Evolutionary conservation across 2,797 vertebrate genomes (phyloP).

Genomic region (Danionella dracula): DNA sequence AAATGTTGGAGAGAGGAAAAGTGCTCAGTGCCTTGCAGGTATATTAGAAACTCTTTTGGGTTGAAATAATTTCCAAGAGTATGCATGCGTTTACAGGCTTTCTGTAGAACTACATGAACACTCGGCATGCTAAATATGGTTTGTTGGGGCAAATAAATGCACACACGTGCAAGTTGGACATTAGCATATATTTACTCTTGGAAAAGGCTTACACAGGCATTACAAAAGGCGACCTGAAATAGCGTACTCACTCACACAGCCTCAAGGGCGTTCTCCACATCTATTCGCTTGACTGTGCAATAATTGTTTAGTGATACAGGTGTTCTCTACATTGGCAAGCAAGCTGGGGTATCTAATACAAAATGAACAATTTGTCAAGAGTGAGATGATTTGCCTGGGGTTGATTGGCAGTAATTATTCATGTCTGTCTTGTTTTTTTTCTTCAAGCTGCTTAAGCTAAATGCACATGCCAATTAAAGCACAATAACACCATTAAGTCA

Average conservation of each 20-base stretch:
- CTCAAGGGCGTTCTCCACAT: slow-evolving; percentile 8
- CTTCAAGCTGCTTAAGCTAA: not conserved
- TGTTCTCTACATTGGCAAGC: slow-evolving; percentile 30
- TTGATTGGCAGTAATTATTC: slow-evolving; percentile 46
- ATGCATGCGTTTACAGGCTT: slow-evolving; percentile 10
- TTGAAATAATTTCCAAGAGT: not conserved
- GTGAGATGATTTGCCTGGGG: slow-evolving; percentile 40
- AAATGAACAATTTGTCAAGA: slow-evolving; percentile 41
- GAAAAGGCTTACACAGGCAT: not conserved
- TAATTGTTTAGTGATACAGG: slow-evolving; percentile 39
- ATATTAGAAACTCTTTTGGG: not conserved
- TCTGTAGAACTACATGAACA: slow-evolving; percentile 13
- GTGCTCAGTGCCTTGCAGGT: not conserved
- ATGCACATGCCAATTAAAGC: slow-evolving; percentile 40
- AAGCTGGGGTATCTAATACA: slow-evolving; percentile 22
- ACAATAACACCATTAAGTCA: slow-evolving; percentile 24
- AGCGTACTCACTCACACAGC: not conserved
- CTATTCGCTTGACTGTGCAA: slow-evolving; percentile 12
- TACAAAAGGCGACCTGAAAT: not conserved
- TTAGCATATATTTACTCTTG: slow-evolving; percentile 1
- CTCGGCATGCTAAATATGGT: not conserved
- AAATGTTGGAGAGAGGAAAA: not conserved
- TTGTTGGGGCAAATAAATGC: not conserved
- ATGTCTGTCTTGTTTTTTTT: slow-evolving; percentile 1
- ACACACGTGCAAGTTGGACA: not conserved